Evolutionary conservation across 1,140 invertebrate genomes (phyloP).

Genomic region (Drusus annulatus): DNA sequence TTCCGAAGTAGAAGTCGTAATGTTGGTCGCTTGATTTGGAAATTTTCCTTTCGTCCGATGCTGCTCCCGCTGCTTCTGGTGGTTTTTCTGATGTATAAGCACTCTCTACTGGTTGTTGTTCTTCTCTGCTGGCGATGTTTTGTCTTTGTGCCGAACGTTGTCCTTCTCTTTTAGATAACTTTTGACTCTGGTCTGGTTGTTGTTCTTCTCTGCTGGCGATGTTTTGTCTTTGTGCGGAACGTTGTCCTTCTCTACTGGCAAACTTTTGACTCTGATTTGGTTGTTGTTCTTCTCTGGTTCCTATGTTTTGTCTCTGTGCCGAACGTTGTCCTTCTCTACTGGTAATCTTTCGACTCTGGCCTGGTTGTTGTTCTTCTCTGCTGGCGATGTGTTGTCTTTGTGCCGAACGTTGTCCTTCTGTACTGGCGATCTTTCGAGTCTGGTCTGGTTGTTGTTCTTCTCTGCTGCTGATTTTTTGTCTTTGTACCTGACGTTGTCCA

Average conservation of each 20-base stretch:
- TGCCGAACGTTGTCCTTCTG: too few relatives aligned
- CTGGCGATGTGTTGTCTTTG: too few relatives aligned
- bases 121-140: slow-evolving; percentile 5
- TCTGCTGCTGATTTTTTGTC: neutral
- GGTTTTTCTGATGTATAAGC: neutral
- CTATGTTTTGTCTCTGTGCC: too few relatives aligned
- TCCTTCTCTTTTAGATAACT: neutral
- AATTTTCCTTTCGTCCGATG: slow-evolving; percentile 5
- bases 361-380: too few relatives aligned
- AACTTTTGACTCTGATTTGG: neutral
- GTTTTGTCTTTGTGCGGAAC: neutral
- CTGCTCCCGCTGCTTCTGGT: too few relatives aligned
- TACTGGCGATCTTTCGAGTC: neutral
- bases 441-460: neutral
- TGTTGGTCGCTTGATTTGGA: slow-evolving; percentile 26
- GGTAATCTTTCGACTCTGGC: too few relatives aligned
- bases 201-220: neutral
- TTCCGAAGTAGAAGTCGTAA: slow-evolving; percentile 51
- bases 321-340: too few relatives aligned
- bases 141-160: neutral
- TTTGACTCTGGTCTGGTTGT: too few relatives aligned
- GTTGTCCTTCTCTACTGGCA: neutral
- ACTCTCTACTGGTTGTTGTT: neutral
- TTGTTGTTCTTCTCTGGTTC: too few relatives aligned
- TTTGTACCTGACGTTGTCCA: neutral